These are phyloP conservation scores for Nudaria mundana DNA, from an alignment of 2,888 invertebrate genomes.

Conservation along the genomic window DNA sequence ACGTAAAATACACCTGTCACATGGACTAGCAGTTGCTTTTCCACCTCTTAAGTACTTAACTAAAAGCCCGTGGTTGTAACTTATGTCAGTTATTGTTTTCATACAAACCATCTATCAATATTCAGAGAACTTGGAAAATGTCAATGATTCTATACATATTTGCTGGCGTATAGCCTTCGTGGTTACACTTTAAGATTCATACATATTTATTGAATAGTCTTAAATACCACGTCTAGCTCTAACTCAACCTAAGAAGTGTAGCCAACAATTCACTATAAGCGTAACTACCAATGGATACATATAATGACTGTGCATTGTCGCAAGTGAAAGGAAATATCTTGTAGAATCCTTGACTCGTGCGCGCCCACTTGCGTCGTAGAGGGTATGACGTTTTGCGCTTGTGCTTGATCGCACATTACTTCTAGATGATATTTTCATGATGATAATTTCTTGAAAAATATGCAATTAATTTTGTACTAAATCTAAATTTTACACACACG, in stretches of 20 bases:
- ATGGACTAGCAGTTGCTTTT: too few species aligned
- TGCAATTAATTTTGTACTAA: too few species aligned
- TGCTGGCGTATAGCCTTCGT: conserved; percentile 8
- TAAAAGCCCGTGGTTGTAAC: too few species aligned
- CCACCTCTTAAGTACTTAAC: too few species aligned
- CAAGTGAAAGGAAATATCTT: conserved; percentile 80
- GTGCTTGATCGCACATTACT: conserved; percentile 28
- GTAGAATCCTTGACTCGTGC: conserved; percentile 76
- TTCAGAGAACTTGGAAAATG: too few species aligned
- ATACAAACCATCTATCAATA: too few species aligned
- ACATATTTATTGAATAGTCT: conserved; percentile 26
- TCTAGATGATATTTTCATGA: too few species aligned
- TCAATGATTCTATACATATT: too few species aligned
- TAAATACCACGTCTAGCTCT: conserved; percentile 31
- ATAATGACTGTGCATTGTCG: conserved; percentile 61
- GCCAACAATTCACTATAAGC: conserved; percentile 21
- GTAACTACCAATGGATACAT: conserved; percentile 35
- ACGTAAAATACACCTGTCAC: too few species aligned
- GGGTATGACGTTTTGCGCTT: conserved; percentile 24
- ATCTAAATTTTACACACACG: too few species aligned
- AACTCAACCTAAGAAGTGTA: conserved; percentile 24
- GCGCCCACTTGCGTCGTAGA: conserved; percentile 57
- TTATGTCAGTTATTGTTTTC: too few species aligned
- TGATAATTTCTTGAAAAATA: too few species aligned
- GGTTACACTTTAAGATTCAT: conserved; percentile 15